Base-by-base conservation (phyloP, 2,797 vertebrate genomes). In the Forpus xanthops region DNA sequence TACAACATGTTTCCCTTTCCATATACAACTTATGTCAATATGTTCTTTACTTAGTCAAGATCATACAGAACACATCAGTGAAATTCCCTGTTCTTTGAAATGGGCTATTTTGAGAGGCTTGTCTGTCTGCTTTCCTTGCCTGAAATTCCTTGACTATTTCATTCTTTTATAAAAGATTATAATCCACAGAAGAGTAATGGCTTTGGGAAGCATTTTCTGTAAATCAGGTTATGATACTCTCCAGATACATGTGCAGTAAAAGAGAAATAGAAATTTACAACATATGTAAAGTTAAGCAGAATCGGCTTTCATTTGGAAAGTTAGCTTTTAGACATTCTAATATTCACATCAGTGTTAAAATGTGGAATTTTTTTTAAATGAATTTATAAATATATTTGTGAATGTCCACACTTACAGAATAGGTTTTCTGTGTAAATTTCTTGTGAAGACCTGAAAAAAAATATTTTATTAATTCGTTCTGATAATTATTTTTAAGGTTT, bases 141-240 rank as follows among this genome's bases (percentile, higher is more conserved):
- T 83, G 49, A 80, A 88, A 72, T 55, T 85, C 28, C 60, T 84
- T 84, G 52, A 8, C 85, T 92, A 15, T 93, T 90, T 86, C 35
- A 25, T 78, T 74, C 33, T 79, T 93, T 93, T 90, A 72, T 49
- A 79, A 62, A 89, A 91, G 24, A 64, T 88, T 72, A 52, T 79
- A 82, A 70, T 66, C 65, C 73, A 33, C 39, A 85, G 73, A 79
- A 79, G 47, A 90, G 41, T 92, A 91, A 87, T 68, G 55, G 13
- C 80, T 64, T 27, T n/a, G 35, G 68, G 42, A 91, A 95, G 47
- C 5, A 17, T 88, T 94, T 93, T 95, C 66, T 82, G 64, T 86
- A 87, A 91, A 91, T 88, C 86, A 85, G 20, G 20, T 86, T 93
- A 61, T 89, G 89, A 91, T 91, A 35, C 73, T 89, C 94, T 96